Base-by-base conservation (phyloP, 2,113 vertebrate genomes). In the Potamarius usumacintae region DNA sequence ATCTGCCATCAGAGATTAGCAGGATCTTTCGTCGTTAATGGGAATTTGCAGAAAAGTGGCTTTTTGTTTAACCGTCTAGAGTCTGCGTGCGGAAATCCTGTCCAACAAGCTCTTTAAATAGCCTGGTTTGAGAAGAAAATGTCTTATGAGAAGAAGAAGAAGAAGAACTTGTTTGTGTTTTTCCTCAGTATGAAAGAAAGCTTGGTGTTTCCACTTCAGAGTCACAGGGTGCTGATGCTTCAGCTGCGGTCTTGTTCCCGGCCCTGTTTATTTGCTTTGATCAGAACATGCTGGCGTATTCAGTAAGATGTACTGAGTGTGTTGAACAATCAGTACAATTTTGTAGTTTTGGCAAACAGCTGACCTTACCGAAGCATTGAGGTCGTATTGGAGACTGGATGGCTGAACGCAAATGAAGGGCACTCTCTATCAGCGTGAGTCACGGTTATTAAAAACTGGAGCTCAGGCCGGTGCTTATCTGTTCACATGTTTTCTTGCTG, bases 81-180 rank as follows among this genome's bases (percentile, higher is more conserved):
- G 48, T 25, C 48, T 63, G 58, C n/a, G 72, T 79, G 17, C 17
- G 58, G 55, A 86, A 86, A 86, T 86, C 85, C 85, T 79, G 60
- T 63, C 7, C 42, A 27, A 58, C 72, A 63, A 52, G 72, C 48
- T 27, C 57, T 60, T 85, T 78, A 50, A 77, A 63, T 62, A 63
- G 57, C 2, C 42, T 4, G 14, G 34, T 20, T 62, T 77, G 52
- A 8, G 4, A 72, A 55, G 50, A 69, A 83, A 65, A 8, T 52
- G 22, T 18, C 55, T 22, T 76, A 5, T 60, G 22, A 60, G 83
- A 15, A 57, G 67, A 60, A 11, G 10, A 63, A 71, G 34, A n/a
- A 53, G n/a, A 79, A 79, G 52, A 17, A n/a, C n/a, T 58, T 76
- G 82, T 84, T 53, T 88, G 76, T 71, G 30, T 76, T 84, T 42